Percentiles rank a stretch among this genome's conserved stretches.
Conservation (phyloP, 2,797 vertebrate genomes). For the Argyrosomus regius region DNA sequence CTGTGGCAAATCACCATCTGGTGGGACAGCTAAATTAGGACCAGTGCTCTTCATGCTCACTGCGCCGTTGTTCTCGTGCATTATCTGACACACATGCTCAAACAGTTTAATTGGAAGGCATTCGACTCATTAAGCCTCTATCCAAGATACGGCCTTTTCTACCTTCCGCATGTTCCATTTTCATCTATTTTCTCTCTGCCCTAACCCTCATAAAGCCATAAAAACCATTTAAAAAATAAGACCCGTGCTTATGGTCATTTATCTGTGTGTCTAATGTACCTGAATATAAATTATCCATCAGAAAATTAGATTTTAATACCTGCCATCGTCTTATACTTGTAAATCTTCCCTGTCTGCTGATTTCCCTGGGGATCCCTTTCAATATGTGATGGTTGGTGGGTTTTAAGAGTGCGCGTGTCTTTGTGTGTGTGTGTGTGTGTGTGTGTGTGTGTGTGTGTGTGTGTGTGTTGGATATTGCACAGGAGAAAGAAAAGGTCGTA, state of each 20-base stretch:
- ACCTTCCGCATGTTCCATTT: constrained; percentile 25
- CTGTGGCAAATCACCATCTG: constrained; percentile 79
- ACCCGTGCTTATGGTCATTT: constrained; percentile 53
- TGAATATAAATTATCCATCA: constrained; percentile 68
- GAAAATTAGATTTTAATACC: constrained; percentile 73
- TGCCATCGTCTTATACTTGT: constrained; percentile 65
- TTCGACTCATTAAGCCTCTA: constrained; percentile 64
- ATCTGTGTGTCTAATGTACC: constrained; percentile 69
- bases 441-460: constrained; percentile 29
- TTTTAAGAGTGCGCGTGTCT: constrained; percentile 39
- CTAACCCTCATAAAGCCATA: constrained; percentile 13
- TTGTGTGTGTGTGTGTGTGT: constrained; percentile 26
- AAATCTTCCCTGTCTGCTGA: constrained; percentile 68
- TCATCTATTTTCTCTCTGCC: constrained; percentile 19
- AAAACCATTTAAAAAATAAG: background rate
- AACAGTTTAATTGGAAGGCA: constrained; percentile 67
- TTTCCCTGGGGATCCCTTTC: constrained; percentile 66
- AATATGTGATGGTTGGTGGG: constrained; percentile 39
- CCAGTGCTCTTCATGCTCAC: constrained; percentile 71
- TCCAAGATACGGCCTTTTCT: constrained; percentile 41
- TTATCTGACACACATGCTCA: constrained; percentile 68
- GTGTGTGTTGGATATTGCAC: background rate
- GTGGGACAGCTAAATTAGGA: constrained; percentile 70
- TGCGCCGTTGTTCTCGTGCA: constrained; percentile 50
- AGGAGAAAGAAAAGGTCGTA: background rate